Evolutionary conservation across 2,113 vertebrate genomes (phyloP), one percentile per base, ranked within the genome.

Genomic region (Takifugu flavidus): DNA sequence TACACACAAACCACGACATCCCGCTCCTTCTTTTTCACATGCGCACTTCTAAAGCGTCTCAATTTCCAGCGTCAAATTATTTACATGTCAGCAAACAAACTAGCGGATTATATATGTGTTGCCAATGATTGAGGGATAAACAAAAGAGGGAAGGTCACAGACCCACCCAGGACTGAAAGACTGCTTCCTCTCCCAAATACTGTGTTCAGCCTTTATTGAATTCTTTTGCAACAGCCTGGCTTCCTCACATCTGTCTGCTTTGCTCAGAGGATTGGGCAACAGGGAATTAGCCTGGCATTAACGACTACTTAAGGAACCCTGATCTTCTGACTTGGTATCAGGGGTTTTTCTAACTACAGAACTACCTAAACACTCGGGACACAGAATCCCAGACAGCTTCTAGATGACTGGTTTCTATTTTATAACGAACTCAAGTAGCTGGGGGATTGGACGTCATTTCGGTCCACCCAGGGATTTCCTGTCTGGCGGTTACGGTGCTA

Each of bases 141-240:
- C 43, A 13, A 25, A 76, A 71, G 31, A 70, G n/a, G 46, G 62
- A 63, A 73, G 44, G 42, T 58, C 53, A 53, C 27, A 46, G 56
- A 65, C 69, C 68, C 69, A 81, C 80, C 80, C 82, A 66, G 45
- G 26, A 59, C 73, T 75, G 56, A 82, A 70, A 71, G 59, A 85
- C 65, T 39, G 70, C 67, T 87, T 90, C 86, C 82, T 80, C 61
- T 39, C 61, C 75, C 15, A 43, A 59, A 65, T 31, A 54, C 20
- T 70, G 29, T 50, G 64, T n/a, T 56, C 42, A 75, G 49, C 49
- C 59, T 2, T 58, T 27, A 14, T 58, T 15, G 26, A 39, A 7
- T 46, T 56, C 13, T 79, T 79, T 56, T 59, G 54, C 58, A 78
- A 76, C 47, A 68, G 60, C 25, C 60, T 27, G 27, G 67, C 67